Conservation (phyloP, 1,140 invertebrate species). For the Drosophila varians region DNA sequence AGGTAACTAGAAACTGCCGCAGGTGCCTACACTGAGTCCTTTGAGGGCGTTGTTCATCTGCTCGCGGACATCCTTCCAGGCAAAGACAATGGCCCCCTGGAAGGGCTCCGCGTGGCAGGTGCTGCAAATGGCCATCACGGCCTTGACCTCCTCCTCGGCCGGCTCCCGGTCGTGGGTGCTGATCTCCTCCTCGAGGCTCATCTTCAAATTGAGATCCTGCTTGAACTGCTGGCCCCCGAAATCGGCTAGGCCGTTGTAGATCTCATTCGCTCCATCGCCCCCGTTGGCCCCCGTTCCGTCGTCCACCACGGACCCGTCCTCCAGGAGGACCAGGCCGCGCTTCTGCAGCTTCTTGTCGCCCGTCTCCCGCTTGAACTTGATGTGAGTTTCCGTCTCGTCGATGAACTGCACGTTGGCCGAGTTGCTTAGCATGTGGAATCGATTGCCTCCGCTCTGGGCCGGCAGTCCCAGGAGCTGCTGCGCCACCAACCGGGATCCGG, state of each 20-base stretch:
- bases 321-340: conserved; percentile 86
- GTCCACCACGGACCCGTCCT: conserved; percentile 88
- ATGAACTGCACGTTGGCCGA: conserved; percentile 85
- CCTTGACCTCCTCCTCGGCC: conserved; percentile 91
- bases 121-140: conserved; percentile 90
- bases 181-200: conserved; percentile 81
- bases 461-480: conserved; percentile 84
- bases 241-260: conserved; percentile 86
- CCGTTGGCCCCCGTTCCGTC: conserved; percentile 83
- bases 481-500: conserved; percentile 85
- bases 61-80: conserved; percentile 86
- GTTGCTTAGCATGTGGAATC: conserved; percentile 84
- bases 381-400: conserved; percentile 84
- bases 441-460: conserved; percentile 6
- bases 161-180: conserved; percentile 89
- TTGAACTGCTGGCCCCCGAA: conserved; percentile 86
- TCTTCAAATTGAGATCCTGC: conserved; percentile 61
- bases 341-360: conserved; percentile 83
- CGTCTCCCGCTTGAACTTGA: conserved; percentile 85
- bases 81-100: conserved; percentile 89
- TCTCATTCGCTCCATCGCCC: conserved; percentile 9
- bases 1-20: conserved; percentile 87
- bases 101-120: conserved; percentile 90
- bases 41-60: conserved; percentile 86
- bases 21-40: conserved; percentile 85